phyloP scores from a whole-genome alignment of 2,888 invertebrate genomes.

The Muschampia staudingeri region DNA sequence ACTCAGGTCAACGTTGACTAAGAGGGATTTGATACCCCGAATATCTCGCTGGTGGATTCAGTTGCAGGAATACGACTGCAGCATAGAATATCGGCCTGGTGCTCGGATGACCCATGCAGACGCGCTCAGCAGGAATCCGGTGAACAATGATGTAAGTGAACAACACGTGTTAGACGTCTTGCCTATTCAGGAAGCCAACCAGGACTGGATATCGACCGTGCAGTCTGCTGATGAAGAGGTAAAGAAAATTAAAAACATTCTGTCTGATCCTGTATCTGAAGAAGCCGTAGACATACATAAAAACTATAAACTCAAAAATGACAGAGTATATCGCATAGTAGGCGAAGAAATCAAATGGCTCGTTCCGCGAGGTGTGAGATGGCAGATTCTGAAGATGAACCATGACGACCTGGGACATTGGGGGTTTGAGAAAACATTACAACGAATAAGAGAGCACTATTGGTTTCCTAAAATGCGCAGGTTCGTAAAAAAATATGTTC shows the following conservation, averaged over 20 bases:
- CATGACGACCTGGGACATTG: neutral
- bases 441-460: neutral
- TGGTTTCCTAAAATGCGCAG: neutral
- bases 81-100: neutral
- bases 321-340: neutral
- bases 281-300: neutral
- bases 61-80: neutral
- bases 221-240: neutral
- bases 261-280: neutral
- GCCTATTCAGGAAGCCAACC: neutral
- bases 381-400: neutral
- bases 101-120: neutral
- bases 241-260: neutral
- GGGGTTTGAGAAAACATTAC: neutral
- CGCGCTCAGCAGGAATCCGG: neutral
- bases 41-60: neutral
- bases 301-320: neutral
- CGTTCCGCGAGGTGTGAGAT: neutral
- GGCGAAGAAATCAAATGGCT: neutral
- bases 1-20: neutral
- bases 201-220: neutral
- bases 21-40: neutral
- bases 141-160: neutral
- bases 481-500: conserved; percentile 6
- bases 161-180: neutral